These are phyloP conservation scores for Carduelis carduelis DNA, from an alignment of 2,797 vertebrate genomes.

Conservation along the genomic window DNA sequence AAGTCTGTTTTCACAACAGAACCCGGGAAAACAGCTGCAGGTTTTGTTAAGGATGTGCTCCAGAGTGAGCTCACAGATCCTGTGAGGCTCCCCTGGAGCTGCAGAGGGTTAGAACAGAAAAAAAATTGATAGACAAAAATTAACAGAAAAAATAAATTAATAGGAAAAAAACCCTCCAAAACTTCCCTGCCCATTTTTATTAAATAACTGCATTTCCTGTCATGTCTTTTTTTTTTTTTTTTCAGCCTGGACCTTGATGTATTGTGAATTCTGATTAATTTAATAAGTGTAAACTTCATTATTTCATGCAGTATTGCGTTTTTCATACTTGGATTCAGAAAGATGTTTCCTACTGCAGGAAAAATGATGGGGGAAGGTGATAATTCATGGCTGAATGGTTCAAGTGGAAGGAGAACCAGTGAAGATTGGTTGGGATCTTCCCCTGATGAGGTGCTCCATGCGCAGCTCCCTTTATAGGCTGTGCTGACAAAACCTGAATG, in stretches of 20 bases:
- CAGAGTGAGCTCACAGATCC: background rate
- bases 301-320: background rate
- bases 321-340: background rate
- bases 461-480: background rate
- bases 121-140: background rate
- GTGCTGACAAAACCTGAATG: rapidly evolving
- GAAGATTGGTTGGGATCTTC: background rate
- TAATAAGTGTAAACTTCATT: background rate
- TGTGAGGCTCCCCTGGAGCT: background rate
- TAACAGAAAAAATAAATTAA: background rate
- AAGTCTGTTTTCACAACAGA: background rate
- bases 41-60: background rate
- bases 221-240: background rate
- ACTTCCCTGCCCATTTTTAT: background rate
- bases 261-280: background rate
- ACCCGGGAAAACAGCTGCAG: background rate
- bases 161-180: background rate
- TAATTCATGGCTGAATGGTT: background rate
- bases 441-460: background rate
- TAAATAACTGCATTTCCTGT: background rate
- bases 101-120: background rate
- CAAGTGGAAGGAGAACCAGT: background rate
- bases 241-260: rapidly evolving
- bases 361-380: background rate
- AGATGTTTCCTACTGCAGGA: background rate